These are phyloP conservation scores for Caracal caracal DNA, from an alignment of 2,113 vertebrate species.

Conservation along the genomic window DNA sequence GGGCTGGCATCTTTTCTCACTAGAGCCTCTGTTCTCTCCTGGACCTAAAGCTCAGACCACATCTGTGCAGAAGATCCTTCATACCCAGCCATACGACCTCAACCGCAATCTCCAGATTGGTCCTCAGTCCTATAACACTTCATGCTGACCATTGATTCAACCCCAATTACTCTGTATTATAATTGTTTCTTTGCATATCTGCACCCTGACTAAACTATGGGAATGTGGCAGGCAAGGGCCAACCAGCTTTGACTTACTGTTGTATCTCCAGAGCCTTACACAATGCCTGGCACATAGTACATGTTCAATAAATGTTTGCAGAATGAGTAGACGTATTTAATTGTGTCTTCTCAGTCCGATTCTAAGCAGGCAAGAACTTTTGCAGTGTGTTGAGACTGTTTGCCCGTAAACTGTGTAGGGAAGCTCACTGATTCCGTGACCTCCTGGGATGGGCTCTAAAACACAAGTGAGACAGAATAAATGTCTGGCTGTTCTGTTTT, in stretches of 20 bases:
- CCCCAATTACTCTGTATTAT: neutral
- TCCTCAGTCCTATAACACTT: neutral
- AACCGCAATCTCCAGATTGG: neutral
- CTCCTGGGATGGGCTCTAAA: conserved; percentile 64
- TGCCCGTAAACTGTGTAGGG: neutral
- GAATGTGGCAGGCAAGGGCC: neutral
- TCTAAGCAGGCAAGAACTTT: neutral
- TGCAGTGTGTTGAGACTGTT: neutral
- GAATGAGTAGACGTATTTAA: neutral
- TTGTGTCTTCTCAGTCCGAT: neutral
- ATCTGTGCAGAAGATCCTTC: neutral
- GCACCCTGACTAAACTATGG: neutral
- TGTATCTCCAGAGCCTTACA: neutral
- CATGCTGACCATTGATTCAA: neutral
- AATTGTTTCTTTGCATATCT: neutral
- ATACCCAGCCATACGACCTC: neutral
- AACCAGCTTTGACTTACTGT: neutral
- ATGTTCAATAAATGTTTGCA: conserved; percentile 50
- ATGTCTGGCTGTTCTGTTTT: conserved; percentile 82
- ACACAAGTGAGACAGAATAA: conserved; percentile 79
- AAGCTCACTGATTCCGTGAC: conserved; percentile 51
- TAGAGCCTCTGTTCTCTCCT: neutral
- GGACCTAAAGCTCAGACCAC: neutral
- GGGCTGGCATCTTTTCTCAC: neutral
- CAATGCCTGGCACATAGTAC: conserved; percentile 14